A percentile compares a stretch with the other conserved stretches of the same genome.
Conservation (phyloP, 1,140 invertebrate genomes). For the Pachyrhynchus sulphureomaculatus region DNA sequence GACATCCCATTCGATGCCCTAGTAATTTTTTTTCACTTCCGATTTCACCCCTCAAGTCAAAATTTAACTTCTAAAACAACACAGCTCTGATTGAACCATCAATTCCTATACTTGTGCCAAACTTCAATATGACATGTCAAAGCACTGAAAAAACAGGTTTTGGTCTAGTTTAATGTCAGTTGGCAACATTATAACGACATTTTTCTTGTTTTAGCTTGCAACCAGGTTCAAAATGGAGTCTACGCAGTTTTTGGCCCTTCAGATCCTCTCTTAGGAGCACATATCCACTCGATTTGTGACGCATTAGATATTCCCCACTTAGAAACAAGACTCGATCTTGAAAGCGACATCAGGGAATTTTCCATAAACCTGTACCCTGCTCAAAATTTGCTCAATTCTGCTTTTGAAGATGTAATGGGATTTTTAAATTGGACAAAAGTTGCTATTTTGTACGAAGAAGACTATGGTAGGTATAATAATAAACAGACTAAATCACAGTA, state of each 20-base stretch:
- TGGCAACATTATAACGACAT: no score
- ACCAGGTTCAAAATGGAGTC: slow-evolving; percentile 79
- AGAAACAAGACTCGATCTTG: slow-evolving; percentile 73
- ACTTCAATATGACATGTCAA: no score
- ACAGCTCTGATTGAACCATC: no score
- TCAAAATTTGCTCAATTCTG: slow-evolving; percentile 76
- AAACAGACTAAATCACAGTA: no score
- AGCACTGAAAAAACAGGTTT: no score
- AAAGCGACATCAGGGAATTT: slow-evolving; percentile 70
- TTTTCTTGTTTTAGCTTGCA: slow-evolving; percentile 67
- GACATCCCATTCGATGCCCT: no score
- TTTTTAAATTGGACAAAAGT: slow-evolving; percentile 93
- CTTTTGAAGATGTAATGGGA: slow-evolving; percentile 83
- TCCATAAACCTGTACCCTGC: slow-evolving; percentile 90
- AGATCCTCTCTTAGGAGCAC: slow-evolving; percentile 76
- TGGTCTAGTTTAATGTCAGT: no score
- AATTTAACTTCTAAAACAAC: no score
- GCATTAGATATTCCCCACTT: slow-evolving; percentile 87
- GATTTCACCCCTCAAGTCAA: no score
- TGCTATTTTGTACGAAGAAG: slow-evolving; percentile 90
- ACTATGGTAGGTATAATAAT: slow-evolving; percentile 68
- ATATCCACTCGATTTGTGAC: slow-evolving; percentile 89
- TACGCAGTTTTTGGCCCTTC: slow-evolving; percentile 88
- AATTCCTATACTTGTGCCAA: no score
- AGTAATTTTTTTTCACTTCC: no score